Evolutionary conservation across 2,888 invertebrate species (phyloP).

Genomic region (Drosophila tanythrix): DNA sequence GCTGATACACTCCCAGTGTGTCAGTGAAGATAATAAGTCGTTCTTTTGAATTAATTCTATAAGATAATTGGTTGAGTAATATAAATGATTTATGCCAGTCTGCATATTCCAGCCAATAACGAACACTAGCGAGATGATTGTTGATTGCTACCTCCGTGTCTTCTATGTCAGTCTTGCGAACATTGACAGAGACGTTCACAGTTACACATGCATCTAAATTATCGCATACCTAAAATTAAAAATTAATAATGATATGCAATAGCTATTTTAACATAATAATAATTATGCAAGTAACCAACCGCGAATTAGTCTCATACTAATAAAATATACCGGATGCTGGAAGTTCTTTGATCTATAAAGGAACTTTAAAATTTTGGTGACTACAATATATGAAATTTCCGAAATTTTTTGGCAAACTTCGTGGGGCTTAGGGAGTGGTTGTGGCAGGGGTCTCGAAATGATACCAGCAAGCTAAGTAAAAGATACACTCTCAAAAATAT

Average conservation of each 20-base stretch:
- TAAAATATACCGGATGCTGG: too few species aligned
- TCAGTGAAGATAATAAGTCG: constrained; percentile 31
- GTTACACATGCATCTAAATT: constrained; percentile 16
- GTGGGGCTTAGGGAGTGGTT: too few species aligned
- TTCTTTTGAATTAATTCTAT: constrained; percentile 32
- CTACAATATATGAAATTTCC: too few species aligned
- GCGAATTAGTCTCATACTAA: too few species aligned
- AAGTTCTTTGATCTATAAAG: too few species aligned
- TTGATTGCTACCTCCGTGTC: constrained; percentile 20
- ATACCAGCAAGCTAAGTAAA: too few species aligned
- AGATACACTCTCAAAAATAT: too few species aligned
- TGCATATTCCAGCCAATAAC: constrained; percentile 40
- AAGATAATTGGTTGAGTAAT: constrained; percentile 33
- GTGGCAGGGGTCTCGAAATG: too few species aligned
- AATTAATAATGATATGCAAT: background rate
- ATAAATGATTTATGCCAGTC: constrained; percentile 44
- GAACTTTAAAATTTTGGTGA: too few species aligned
- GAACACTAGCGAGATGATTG: constrained; percentile 17
- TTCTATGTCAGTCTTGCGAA: constrained; percentile 11
- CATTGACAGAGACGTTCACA: constrained; percentile 23
- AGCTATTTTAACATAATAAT: background rate
- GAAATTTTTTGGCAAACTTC: too few species aligned
- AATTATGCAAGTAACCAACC: too few species aligned
- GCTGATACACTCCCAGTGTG: constrained; percentile 28
- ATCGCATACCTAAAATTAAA: constrained; percentile 30